Conservation (phyloP, 2,888 invertebrate genomes). For the Malacosoma neustria region DNA sequence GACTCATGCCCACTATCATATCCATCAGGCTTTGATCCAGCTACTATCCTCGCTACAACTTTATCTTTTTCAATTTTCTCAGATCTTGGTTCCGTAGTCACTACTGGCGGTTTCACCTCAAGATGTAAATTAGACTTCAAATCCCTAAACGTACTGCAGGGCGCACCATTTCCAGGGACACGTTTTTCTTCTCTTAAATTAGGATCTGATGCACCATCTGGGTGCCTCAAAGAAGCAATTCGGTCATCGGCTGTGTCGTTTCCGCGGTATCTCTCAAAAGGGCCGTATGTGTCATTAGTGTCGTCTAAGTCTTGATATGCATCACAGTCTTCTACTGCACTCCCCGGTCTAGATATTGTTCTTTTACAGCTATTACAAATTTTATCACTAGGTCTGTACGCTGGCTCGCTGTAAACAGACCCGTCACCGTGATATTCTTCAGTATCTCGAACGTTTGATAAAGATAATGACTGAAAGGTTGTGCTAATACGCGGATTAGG, state of each 20-base stretch:
- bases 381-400: constrained; percentile 82
- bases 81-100: constrained; percentile 74
- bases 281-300: constrained; percentile 64
- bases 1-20: constrained; percentile 91
- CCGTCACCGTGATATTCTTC: constrained; percentile 81
- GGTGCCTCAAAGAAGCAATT: constrained; percentile 86
- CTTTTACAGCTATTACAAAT: constrained; percentile 85
- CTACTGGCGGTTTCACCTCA: constrained; percentile 70
- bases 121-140: constrained; percentile 65
- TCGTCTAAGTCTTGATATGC: constrained; percentile 74
- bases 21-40: constrained; percentile 81
- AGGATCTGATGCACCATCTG: constrained; percentile 95
- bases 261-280: constrained; percentile 78
- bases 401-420: constrained; percentile 91
- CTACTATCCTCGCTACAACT: constrained; percentile 78
- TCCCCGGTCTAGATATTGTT: constrained; percentile 80
- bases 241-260: constrained; percentile 71
- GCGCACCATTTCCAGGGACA: constrained; percentile 77
- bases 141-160: constrained; percentile 76
- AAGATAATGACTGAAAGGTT: constrained; percentile 81
- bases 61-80: constrained; percentile 78
- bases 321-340: constrained; percentile 79
- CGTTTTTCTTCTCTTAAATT: constrained; percentile 84
- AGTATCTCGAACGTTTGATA: constrained; percentile 81
- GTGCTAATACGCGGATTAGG: constrained; percentile 73